Conservation (phyloP, 2,113 vertebrate species). For the Leptosomus discolor region DNA sequence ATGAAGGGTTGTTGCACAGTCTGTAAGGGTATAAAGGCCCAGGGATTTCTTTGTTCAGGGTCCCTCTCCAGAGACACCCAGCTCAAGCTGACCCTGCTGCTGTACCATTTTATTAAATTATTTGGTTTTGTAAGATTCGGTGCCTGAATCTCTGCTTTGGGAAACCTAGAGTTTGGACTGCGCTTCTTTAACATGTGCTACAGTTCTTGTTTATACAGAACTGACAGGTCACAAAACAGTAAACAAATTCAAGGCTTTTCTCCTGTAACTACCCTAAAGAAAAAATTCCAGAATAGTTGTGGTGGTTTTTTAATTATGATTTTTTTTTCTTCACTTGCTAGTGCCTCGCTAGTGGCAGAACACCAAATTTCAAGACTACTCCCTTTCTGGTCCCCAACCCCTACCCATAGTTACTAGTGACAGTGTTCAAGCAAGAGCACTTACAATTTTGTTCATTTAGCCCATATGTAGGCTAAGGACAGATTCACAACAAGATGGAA, state of each 20-base stretch:
- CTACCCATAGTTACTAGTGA: neutral
- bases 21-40: too few species aligned
- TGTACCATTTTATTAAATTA: too few species aligned
- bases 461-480: neutral
- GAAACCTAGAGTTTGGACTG: too few species aligned
- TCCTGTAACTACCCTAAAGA: neutral
- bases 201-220: neutral
- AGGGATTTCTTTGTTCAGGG: too few species aligned
- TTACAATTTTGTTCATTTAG: neutral
- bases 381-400: neutral
- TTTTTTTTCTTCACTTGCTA: neutral
- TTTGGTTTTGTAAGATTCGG: too few species aligned
- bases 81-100: too few species aligned
- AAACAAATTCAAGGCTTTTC: neutral
- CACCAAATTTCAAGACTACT: neutral
- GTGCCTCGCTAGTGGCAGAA: neutral
- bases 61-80: too few species aligned
- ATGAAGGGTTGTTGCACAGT: too few species aligned
- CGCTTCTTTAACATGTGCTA: too few species aligned
- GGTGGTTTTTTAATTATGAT: neutral
- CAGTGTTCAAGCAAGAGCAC: neutral
- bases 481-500: neutral
- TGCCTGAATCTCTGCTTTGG: too few species aligned
- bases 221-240: neutral
- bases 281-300: neutral